Base-by-base conservation (phyloP, 2,113 vertebrate species). In the Fukomys damarensis region DNA sequence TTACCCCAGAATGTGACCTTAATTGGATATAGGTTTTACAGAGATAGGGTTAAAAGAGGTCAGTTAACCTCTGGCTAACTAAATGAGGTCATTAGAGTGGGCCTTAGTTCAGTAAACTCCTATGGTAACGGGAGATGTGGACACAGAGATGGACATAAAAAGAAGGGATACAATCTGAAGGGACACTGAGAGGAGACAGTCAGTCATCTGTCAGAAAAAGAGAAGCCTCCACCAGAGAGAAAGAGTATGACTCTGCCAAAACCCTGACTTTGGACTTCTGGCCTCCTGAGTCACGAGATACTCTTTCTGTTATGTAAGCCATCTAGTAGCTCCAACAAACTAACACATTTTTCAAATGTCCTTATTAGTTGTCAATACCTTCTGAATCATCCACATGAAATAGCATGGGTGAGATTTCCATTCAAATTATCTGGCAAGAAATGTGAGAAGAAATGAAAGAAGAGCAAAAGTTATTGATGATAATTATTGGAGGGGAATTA, bases 31-130 rank as follows among this genome's bases (percentile, higher is more conserved):
- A 59, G 7, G 38, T 38, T 49, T 70, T 66, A 81, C 1, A 68
- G 38, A 94, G 32, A 7, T 72, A 79, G 61, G n/a, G 30, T 58
- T 49, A 58, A 88, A 76, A 76, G 24, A 88, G 65, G 38, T 92
- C 38, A 83, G 83, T 92, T 92, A 88, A 76, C 52, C 13, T 83
- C 66, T 52, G 70, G 76, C 85, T 92, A 74, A 93, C n/a, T n/a
- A 79, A 88, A 72, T 65, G 14, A 86, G 74, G 56, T 70, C 24
- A 63, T 70, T n/a, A 70, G 10, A 11, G 38, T 70, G 5, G 70
- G 52, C 14, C 26, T 14, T 89, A 41, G 80, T 92, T n/a, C 72
- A 86, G 0, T 61, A 74, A n/a, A 93, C 79, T 63, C 32, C 86
- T 76, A 38, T 38, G 22, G 56, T 24, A 32, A 80, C 38, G 35